phyloP scores from a whole-genome alignment of 1,140 invertebrate genomes.

The Magallana angulata region DNA sequence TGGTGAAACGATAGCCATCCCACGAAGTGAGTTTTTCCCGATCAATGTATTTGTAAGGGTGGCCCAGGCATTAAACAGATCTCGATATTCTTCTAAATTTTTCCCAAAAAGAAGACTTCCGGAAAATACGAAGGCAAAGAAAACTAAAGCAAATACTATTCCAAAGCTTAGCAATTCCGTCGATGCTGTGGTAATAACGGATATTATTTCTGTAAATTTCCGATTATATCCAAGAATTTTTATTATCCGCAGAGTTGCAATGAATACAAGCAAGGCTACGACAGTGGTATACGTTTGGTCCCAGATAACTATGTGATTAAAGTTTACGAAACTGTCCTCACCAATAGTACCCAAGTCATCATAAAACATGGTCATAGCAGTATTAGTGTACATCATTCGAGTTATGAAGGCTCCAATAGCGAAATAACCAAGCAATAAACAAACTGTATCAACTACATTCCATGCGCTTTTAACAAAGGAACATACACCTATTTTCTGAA shows the following conservation, averaged over 20 bases:
- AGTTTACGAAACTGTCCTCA: slow-evolving; percentile 62
- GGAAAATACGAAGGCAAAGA: slow-evolving; percentile 68
- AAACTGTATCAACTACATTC: slow-evolving; percentile 77
- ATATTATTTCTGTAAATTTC: slow-evolving; percentile 58
- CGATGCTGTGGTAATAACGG: slow-evolving; percentile 56
- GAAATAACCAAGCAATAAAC: slow-evolving; percentile 70
- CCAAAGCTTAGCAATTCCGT: slow-evolving; percentile 68
- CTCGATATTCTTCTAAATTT: slow-evolving; percentile 64
- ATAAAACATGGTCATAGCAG: slow-evolving; percentile 38
- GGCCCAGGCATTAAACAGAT: slow-evolving; percentile 61
- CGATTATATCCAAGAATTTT: slow-evolving; percentile 62
- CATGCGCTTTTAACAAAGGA: slow-evolving; percentile 75
- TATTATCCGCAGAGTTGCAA: slow-evolving; percentile 58
- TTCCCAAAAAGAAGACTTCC: slow-evolving; percentile 68
- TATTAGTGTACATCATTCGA: slow-evolving; percentile 51
- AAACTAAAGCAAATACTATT: slow-evolving; percentile 69
- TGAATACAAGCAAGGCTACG: slow-evolving; percentile 57
- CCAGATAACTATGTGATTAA: slow-evolving; percentile 65
- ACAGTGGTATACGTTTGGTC: slow-evolving; percentile 56
- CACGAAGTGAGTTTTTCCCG: slow-evolving; percentile 87
- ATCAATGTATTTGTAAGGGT: slow-evolving; percentile 81
- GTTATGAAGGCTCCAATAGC: slow-evolving; percentile 72
- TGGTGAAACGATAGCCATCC: slow-evolving; percentile 84
- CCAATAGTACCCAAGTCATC: slow-evolving; percentile 44
- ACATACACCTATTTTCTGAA: slow-evolving; percentile 55